Base-by-base conservation (phyloP, 1,140 invertebrate species). In the Cephus cinctus region DNA sequence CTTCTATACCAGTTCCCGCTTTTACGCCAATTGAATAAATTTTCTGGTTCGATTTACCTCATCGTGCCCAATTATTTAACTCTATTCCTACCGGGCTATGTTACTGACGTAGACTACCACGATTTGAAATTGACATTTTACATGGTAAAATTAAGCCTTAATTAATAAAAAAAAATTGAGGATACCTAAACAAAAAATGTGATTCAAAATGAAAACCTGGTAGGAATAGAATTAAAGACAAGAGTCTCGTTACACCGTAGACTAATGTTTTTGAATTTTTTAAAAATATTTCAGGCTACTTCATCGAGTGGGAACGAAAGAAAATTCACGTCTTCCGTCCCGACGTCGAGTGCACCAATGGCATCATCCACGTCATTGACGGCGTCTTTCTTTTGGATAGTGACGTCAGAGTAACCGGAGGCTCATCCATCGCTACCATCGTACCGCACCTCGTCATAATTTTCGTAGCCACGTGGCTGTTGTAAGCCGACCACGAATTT, bases 301-400 rank as follows among this genome's bases (percentile, higher is more conserved):
- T 83, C 52, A 80, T 94, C 35, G 84, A 87, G 64, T 95, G 91
- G 91, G 85, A 90, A 54, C 86, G 86, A 18, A 81, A 86, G 63
- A 83, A 81, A 77, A 90, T 94, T 46, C 84, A 84, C 47, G 88
- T 96, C n/a, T 86, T 88, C 62, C 81, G 90, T 50, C 86, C 91
- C 2, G 91, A 96, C 69, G 88, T 96, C 1, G 86, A 91, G 60
- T 94, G 92, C 67, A 94, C 90, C 58, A 96, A 96, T 69, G 93
- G 93, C 21, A 86, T 94, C 42, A 94, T 96, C 52, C 93, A 96
- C 69, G 89, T 95, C 27, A 92, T 96, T 60, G 90, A 94, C 63
- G 78, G 76, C 47, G 90, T 91, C 9, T 83, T 96, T 53, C 74
- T 95, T 48, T 82, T 85, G 67, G 88, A 90, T 53, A 85, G 83